Evolutionary conservation across 2,888 invertebrate genomes (phyloP).

Genomic region (Falcaria lacertinaria): DNA sequence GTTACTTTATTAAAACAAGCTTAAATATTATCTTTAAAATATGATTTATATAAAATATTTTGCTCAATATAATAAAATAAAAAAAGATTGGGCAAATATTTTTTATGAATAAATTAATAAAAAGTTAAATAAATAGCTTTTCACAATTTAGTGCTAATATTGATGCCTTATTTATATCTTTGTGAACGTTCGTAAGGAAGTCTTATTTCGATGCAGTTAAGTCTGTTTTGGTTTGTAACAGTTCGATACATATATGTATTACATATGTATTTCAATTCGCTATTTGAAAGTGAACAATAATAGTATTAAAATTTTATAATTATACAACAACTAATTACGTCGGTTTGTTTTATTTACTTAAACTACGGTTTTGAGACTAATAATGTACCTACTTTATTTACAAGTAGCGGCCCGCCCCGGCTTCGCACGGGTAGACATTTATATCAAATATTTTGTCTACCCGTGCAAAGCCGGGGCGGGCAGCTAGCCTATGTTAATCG

Average conservation of each 20-base stretch:
- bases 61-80: not conserved
- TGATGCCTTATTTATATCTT: conserved; percentile 39
- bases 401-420: too few relatives aligned
- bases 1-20: not conserved
- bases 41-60: not conserved
- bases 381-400: too few relatives aligned
- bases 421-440: too few relatives aligned
- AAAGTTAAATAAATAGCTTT: conserved; percentile 25
- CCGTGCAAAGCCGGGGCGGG: too few relatives aligned
- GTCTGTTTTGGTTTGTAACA: conserved; percentile 25
- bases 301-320: conserved; percentile 67
- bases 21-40: not conserved
- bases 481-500: too few relatives aligned
- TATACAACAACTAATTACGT: conserved; percentile 29
- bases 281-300: conserved; percentile 57
- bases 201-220: conserved; percentile 17
- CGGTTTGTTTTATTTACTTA: conserved; percentile 21
- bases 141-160: conserved; percentile 40
- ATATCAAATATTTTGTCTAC: too few relatives aligned
- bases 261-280: conserved; percentile 29
- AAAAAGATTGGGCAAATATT: not conserved
- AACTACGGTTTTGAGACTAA: too few relatives aligned
- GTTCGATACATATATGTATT: conserved; percentile 14
- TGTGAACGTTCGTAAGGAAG: conserved; percentile 11
- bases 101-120: not conserved